Base-by-base conservation (phyloP, 2,797 vertebrate species). In the Liparis tanakae region DNA sequence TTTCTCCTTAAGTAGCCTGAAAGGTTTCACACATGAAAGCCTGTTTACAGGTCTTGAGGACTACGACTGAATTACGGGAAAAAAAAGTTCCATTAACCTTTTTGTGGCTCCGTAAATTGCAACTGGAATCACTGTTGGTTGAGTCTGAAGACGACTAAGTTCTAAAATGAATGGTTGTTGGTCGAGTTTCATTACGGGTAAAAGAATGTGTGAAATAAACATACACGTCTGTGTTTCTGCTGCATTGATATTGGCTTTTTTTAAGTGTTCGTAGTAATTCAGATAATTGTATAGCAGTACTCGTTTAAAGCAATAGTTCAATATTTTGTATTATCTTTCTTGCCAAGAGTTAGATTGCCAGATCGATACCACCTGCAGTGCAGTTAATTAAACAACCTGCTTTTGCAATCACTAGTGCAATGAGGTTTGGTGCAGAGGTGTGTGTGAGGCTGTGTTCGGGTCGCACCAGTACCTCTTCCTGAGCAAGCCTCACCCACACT, bases 401-500 rank as follows among this genome's bases (percentile, higher is more conserved):
- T 41, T 70, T 79, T 76, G 54, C 36, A 57, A 12, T 48, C 55
- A 44, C 14, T 34, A 54, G 34, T 46, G 0, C 7, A 65, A 56
- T 56, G 10, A 30, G 60, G 34, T 63, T 63, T 58, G 48, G 7
- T 69, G 44, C 44, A 46, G 15, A 46, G 15, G 15, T 76, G 68
- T 65, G 44, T 60, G 58, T 78, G 4, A 30, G 25, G 25, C n/a
- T 72, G 60, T 78, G 61, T 80, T 81, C 67, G 67, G 72, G 63
- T 85, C 80, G 74, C 76, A 82, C 72, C 61, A 65, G 72, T 83
- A 55, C 48, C 59, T 57, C 51, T 74, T 85, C 62, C 59, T 72
- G 67, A 73, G 61, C 73, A 85, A 85, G 87, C 87, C 72, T 79
- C 55, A 51, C 61, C 56, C 57, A 65, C 61, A 64, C 46, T 72